These are phyloP conservation scores for Danio tinwini DNA, from an alignment of 2,797 vertebrate species.

Conservation along the genomic window DNA sequence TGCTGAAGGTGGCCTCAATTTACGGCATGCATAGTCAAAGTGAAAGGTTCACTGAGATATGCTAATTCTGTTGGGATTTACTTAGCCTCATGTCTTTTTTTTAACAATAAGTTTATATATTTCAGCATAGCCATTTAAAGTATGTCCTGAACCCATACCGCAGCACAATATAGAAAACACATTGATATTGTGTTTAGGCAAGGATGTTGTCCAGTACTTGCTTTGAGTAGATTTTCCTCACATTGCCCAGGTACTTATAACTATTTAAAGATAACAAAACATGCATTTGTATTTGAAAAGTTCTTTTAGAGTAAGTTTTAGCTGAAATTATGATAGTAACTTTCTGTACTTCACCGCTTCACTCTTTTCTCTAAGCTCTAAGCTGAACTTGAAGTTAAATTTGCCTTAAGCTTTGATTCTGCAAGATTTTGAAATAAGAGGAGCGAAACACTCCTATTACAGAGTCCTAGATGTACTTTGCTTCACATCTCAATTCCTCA, in stretches of 20 bases:
- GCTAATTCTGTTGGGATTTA: background rate
- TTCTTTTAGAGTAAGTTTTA: background rate
- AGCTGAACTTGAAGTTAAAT: background rate
- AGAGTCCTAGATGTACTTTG: background rate
- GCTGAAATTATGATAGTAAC: background rate
- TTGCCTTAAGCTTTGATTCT: background rate
- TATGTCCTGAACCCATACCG: no score
- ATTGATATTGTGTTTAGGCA: background rate
- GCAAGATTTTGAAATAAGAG: slow-evolving; percentile 9
- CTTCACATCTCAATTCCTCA: background rate
- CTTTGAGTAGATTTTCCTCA: background rate
- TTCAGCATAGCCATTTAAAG: no score
- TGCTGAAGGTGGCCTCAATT: background rate
- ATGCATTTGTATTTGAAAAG: background rate
- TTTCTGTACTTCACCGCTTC: background rate
- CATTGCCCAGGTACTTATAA: background rate
- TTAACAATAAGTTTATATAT: background rate
- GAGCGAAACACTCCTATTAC: background rate
- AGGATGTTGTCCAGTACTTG: background rate
- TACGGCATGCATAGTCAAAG: background rate
- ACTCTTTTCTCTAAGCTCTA: background rate
- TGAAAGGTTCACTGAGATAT: background rate
- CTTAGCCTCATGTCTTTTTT: background rate
- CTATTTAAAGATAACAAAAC: background rate
- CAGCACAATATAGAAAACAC: background rate